phyloP scores from a whole-genome alignment of 2,113 vertebrate species.

The Microtus pennsylvanicus region DNA sequence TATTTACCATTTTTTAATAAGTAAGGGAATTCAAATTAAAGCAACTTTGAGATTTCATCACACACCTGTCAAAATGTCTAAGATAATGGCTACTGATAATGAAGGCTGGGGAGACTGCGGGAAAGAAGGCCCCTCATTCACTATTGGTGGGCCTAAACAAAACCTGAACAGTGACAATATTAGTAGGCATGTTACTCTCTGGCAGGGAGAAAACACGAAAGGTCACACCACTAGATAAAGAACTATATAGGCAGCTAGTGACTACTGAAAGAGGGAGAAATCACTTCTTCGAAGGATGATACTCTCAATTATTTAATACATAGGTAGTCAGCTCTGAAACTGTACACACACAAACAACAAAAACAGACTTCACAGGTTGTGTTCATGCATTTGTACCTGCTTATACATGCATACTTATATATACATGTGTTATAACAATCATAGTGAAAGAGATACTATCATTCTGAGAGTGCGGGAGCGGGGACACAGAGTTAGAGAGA shows the following conservation, averaged over 20 bases:
- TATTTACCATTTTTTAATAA: background rate
- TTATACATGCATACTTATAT: background rate
- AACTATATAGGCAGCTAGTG: background rate
- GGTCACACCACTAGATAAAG: background rate
- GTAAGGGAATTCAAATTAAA: background rate
- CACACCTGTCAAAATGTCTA: background rate
- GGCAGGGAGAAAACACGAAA: background rate
- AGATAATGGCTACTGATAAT: background rate
- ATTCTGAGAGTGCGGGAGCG: background rate
- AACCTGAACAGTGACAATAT: background rate
- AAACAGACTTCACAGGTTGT: background rate
- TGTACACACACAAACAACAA: background rate
- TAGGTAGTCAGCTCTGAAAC: background rate
- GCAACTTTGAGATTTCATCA: background rate
- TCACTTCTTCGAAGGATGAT: too few species aligned
- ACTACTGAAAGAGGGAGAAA: background rate
- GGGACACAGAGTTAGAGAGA: background rate
- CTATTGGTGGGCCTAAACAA: background rate
- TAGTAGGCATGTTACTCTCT: background rate
- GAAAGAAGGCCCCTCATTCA: background rate
- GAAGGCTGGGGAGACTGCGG: background rate
- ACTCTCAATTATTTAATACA: background rate
- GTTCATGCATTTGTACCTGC: background rate
- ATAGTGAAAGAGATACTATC: background rate
- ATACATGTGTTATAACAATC: background rate